Conservation (phyloP, 2,888 invertebrate genomes). For the Pollenia griseotomentosa region DNA sequence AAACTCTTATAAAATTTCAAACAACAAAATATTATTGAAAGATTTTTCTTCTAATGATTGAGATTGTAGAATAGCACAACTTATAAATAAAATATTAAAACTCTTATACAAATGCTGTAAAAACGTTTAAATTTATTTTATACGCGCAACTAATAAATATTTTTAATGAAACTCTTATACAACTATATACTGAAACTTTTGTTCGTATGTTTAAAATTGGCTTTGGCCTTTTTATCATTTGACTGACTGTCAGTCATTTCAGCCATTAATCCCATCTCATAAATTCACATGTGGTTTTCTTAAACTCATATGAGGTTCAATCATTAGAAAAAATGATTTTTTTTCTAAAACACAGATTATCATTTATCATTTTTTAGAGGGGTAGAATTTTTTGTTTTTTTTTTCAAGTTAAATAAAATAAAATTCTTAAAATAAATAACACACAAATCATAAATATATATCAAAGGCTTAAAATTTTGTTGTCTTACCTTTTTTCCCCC, state of each 20-base stretch:
- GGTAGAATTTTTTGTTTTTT: neutral
- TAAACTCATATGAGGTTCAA: conserved; percentile 14
- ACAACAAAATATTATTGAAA: no score
- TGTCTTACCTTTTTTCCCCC: conserved; percentile 35
- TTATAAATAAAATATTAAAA: no score
- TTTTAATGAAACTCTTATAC: no score
- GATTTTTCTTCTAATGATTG: no score
- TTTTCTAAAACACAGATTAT: conserved; percentile 47
- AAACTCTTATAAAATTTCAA: no score
- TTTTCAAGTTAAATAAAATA: neutral
- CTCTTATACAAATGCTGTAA: no score
- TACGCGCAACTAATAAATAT: no score
- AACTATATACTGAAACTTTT: no score
- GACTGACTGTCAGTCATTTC: conserved; percentile 22
- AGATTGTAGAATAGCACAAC: no score
- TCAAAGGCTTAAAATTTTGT: conserved; percentile 53
- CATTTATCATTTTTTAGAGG: conserved; percentile 63
- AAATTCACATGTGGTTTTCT: conserved; percentile 3
- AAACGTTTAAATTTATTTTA: no score
- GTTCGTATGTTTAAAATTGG: no score
- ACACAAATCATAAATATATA: conserved; percentile 54
- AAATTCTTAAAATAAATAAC: conserved; percentile 38
- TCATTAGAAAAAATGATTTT: conserved; percentile 19
- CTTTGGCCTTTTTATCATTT: neutral
- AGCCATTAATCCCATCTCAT: neutral